Evolutionary conservation across 2,797 vertebrate species (phyloP), one percentile per base, ranked within the genome.

Genomic region (Gobionotothen gibberifrons): DNA sequence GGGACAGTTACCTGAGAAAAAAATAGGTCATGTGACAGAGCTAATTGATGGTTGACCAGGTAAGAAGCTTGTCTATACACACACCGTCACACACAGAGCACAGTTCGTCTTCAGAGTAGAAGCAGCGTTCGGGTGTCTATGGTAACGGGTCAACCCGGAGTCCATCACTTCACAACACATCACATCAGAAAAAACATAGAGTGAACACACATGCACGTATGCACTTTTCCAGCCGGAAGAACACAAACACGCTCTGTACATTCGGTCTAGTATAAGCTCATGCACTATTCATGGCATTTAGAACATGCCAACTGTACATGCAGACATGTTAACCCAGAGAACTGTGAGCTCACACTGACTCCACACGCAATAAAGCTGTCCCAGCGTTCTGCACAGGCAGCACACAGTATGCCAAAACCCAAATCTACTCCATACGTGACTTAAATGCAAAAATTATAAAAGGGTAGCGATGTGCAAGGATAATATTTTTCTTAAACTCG

Each of bases 271-370:
- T 52, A 59, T 72, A 9, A 15, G 55, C 76, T 88, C 85, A 79
- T 88, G 14, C 52, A 65, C 87, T 86, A 90, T 90, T 89, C 53
- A 88, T 69, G 26, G 52, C 13, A 26, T 32, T 59, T 63, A 74
- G 74, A 75, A 68, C 78, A 79, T 62, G 59, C 36, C 69, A 68
- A 39, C 22, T 68, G 60, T 43, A 63, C 40, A 66, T 43, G 49
- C 72, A 83, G 72, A 82, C 83, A 79, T 60, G 79, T 71, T 78
- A 74, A 81, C 69, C 74, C 68, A 79, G 67, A 87, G 74, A 12
- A 49, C 67, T 40, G 53, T 10, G 78, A 68, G 60, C 73, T 76
- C 63, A 54, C 53, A 26, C 63, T 0, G 26, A 56, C 44, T 52
- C 13, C 0, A 64, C 76, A 51, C 29, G 40, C 71, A 61, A 70